Evolutionary conservation across 2,888 invertebrate species (phyloP).

Genomic region (Geotrupes spiniger): DNA sequence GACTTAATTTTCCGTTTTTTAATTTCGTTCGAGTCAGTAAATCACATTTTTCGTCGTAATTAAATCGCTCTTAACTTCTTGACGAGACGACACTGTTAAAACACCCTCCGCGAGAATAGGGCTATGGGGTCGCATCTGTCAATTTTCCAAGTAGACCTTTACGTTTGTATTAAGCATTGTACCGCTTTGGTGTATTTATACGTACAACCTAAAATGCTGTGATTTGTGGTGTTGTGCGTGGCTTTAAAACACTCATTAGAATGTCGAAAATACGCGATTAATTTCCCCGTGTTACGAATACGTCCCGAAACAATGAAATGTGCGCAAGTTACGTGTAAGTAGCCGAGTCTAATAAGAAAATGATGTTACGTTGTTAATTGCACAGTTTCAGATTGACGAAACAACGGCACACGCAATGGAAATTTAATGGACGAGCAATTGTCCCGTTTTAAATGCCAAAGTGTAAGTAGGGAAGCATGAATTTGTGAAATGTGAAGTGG

Average conservation of each 20-base stretch:
- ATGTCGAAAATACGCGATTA: too few relatives aligned
- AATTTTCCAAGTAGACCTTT: constrained; percentile 47
- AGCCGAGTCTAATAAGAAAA: too few relatives aligned
- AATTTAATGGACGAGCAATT: neutral
- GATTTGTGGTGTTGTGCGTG: neutral
- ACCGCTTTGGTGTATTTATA: neutral
- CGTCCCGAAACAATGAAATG: too few relatives aligned
- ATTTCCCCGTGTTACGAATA: too few relatives aligned
- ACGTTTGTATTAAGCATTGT: constrained; percentile 9
- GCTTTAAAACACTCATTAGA: neutral
- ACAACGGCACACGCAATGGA: too few relatives aligned
- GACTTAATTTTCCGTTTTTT: too few relatives aligned
- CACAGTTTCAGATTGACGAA: too few relatives aligned
- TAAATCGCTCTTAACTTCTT: constrained; percentile 15
- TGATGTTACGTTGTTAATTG: too few relatives aligned
- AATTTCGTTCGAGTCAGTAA: too few relatives aligned
- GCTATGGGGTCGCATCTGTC: constrained; percentile 51
- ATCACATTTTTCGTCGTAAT: too few relatives aligned
- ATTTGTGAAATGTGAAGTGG: neutral
- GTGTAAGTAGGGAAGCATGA: constrained; percentile 1
- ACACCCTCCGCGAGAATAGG: constrained; percentile 40
- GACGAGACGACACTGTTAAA: constrained; percentile 33
- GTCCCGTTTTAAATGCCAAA: neutral
- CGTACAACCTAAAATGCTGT: neutral
- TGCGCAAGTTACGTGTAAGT: too few relatives aligned